Evolutionary conservation across 2,888 invertebrate species (phyloP).

Genomic region (Pollenia angustigena): DNA sequence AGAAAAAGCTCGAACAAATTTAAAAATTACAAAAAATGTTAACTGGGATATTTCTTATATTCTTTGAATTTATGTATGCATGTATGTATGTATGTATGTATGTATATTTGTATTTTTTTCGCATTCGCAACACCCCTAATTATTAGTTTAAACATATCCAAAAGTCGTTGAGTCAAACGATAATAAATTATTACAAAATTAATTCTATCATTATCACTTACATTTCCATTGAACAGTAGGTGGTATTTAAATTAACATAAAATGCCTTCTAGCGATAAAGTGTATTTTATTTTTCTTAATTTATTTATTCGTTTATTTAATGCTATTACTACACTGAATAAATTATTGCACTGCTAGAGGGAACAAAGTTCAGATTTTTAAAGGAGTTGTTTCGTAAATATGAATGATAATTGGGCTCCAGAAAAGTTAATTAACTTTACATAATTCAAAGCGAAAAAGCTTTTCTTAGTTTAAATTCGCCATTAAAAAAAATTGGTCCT

Average conservation of each 20-base stretch:
- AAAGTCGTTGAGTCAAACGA: constrained; percentile 45
- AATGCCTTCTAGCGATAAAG: constrained; percentile 64
- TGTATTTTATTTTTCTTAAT: constrained; percentile 24
- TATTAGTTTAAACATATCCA: constrained; percentile 32
- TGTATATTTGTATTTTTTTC: too few relatives aligned
- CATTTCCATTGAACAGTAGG: constrained; percentile 69
- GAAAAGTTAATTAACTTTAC: too few relatives aligned
- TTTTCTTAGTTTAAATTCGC: too few relatives aligned
- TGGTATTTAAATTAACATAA: constrained; percentile 73
- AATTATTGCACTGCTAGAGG: constrained; percentile 53
- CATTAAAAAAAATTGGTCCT: too few relatives aligned
- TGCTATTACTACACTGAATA: constrained; percentile 61
- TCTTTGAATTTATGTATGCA: too few relatives aligned
- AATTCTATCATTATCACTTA: constrained; percentile 69
- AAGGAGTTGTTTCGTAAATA: constrained; percentile 35
- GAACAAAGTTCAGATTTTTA: constrained; percentile 26
- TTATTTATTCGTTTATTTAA: constrained; percentile 53
- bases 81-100: too few relatives aligned
- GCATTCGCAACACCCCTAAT: too few relatives aligned
- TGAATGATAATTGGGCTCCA: too few relatives aligned
- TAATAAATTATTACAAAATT: constrained; percentile 71
- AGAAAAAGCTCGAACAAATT: too few relatives aligned
- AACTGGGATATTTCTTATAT: too few relatives aligned
- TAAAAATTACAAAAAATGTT: too few relatives aligned
- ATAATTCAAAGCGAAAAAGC: too few relatives aligned